Conservation (phyloP, 2,797 vertebrate genomes). For the Acridotheres tristis region DNA sequence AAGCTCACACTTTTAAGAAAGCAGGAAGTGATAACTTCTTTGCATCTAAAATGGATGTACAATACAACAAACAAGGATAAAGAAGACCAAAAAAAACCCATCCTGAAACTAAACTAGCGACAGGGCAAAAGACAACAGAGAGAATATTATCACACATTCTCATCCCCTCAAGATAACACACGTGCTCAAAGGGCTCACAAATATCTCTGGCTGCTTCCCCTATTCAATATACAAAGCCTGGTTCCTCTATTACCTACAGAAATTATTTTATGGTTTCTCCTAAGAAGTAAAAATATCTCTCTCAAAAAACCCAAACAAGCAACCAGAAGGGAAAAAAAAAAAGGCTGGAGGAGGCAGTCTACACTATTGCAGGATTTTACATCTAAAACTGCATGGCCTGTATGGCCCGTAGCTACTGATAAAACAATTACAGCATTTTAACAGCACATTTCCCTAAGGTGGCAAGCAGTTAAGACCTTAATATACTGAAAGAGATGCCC, state of each 20-base stretch:
- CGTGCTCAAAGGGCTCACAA: background rate
- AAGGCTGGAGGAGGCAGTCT: fast-evolving
- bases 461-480: background rate
- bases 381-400: background rate
- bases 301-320: background rate
- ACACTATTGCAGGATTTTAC: background rate
- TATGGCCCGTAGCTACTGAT: background rate
- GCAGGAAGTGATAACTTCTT: background rate
- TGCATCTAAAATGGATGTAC: background rate
- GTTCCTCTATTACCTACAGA: background rate
- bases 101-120: background rate
- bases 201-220: background rate
- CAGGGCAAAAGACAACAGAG: background rate
- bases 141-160: background rate
- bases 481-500: background rate
- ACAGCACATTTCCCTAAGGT: background rate
- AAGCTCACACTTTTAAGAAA: background rate
- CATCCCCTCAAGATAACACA: background rate
- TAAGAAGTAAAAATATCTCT: background rate
- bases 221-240: background rate
- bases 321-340: background rate
- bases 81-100: background rate
- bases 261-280: background rate
- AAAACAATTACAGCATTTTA: background rate
- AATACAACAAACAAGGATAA: background rate